Evolutionary conservation across 2,888 invertebrate genomes (phyloP).

Genomic region (Nysson spinosus): DNA sequence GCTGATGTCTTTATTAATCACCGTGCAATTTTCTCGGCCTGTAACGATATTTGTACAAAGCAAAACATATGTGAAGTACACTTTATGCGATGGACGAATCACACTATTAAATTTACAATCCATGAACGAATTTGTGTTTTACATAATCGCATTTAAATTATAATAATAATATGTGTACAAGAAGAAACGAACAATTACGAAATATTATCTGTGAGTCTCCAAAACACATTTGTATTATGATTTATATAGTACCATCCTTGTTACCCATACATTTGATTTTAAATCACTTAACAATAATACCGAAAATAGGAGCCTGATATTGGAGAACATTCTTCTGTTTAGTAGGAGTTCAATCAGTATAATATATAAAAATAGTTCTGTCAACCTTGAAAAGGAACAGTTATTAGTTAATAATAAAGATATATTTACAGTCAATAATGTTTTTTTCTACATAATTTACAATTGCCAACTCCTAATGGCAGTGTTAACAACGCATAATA

Average conservation of each 20-base stretch:
- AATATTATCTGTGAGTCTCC: slow-evolving; percentile 42
- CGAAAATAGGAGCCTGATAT: slow-evolving; percentile 35
- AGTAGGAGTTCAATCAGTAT: slow-evolving; percentile 47
- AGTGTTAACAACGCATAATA: slow-evolving; percentile 73
- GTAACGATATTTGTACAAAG: slow-evolving; percentile 55
- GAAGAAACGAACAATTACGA: slow-evolving; percentile 38
- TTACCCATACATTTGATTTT: slow-evolving; percentile 20
- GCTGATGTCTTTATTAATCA: slow-evolving; percentile 55
- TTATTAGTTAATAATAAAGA: slow-evolving; percentile 75
- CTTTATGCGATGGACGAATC: slow-evolving; percentile 47
- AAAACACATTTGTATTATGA: slow-evolving; percentile 42
- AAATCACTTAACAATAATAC: slow-evolving; percentile 28
- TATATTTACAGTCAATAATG: slow-evolving; percentile 75
- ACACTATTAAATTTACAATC: slow-evolving; percentile 52
- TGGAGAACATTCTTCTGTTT: slow-evolving; percentile 42
- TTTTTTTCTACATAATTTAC: slow-evolving; percentile 75
- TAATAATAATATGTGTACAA: slow-evolving; percentile 42
- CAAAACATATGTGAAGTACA: slow-evolving; percentile 54
- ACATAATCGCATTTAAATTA: slow-evolving; percentile 50
- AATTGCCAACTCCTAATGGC: slow-evolving; percentile 74
- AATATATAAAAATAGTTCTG: slow-evolving; percentile 52
- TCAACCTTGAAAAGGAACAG: slow-evolving; percentile 62
- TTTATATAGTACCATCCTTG: slow-evolving; percentile 44
- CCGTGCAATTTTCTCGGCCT: slow-evolving; percentile 52
- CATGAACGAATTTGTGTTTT: slow-evolving; percentile 49